Conservation (phyloP, 2,888 invertebrate genomes). For the Antitype chi region DNA sequence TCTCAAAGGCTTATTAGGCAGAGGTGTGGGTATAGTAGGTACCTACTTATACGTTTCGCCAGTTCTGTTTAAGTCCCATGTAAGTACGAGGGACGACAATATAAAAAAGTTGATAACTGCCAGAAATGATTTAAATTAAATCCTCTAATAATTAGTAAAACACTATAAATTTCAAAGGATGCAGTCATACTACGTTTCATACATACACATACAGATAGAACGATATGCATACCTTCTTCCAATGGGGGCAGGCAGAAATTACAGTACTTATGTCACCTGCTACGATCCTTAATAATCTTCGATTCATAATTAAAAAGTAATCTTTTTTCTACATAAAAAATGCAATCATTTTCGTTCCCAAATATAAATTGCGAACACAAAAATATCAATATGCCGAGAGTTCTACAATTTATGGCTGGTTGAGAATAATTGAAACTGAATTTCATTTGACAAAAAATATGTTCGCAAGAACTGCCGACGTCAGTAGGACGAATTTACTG, state of each 20-base stretch:
- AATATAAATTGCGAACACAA: slow-evolving; percentile 39
- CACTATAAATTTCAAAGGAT: neutral
- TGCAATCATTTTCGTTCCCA: slow-evolving; percentile 12
- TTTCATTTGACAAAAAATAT: slow-evolving; percentile 62
- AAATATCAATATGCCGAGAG: slow-evolving; percentile 43
- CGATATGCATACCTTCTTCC: no score
- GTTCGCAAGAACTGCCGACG: slow-evolving; percentile 54
- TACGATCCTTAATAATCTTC: neutral
- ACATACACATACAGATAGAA: neutral
- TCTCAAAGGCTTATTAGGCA: no score
- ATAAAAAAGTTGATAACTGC: neutral
- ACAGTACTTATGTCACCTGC: no score
- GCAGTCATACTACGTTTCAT: neutral
- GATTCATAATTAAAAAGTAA: slow-evolving; percentile 9
- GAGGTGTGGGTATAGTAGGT: neutral
- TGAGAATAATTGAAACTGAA: slow-evolving; percentile 66
- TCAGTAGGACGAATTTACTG: slow-evolving; percentile 42
- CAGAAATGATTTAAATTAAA: neutral
- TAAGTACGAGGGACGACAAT: neutral
- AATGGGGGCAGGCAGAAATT: no score
- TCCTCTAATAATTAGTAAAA: neutral
- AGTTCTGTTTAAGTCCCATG: neutral
- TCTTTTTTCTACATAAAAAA: slow-evolving; percentile 1
- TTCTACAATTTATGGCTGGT: slow-evolving; percentile 53
- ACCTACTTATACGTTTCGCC: neutral